Evolutionary conservation across 2,113 vertebrate genomes (phyloP), one percentile per base, ranked within the genome.

Genomic region (Dicrurus megarhynchus): DNA sequence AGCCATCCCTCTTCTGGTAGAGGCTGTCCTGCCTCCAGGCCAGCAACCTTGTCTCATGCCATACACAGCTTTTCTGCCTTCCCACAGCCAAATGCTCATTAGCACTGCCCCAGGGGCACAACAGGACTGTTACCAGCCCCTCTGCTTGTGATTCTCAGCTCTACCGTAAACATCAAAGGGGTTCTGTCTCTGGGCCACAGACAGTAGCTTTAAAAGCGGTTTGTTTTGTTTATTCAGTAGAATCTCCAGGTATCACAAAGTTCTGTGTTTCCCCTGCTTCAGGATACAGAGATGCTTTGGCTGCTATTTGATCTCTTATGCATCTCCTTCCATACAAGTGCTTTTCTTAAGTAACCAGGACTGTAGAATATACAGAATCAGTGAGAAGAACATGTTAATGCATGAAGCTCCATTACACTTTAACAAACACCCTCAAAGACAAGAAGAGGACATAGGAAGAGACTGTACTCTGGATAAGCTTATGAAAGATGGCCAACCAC

Each of bases 111-210:
- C 71, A 52, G 24, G 24, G 57, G 53, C 23, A 41, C 70, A 69
- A 33, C 52, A 60, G 35, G 52, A n/a, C 52, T 63, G 24, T 39
- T 55, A 59, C 69, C 42, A 78, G 28, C 17, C 50, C 67, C 57
- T 81, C 61, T 59, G 60, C 23, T 76, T 41, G 63, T 9, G 35
- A 60, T 68, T 68, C 61, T 69, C 61, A 37, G 57, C 56, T 68
- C 47, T 39, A 4, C 18, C 4, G 0, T 10, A 44, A 65, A 20
- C 1, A 0, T 28, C 42, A 57, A 32, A 60, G 46, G 33, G 28
- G 27, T 74, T 89, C n/a, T 84, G 13, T 47, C 44, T 76, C 53
- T 56, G 57, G 42, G 44, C 16, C 9, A 19, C 11, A 32, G 57
- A 52, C 15, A 26, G 41, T 12, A 28, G 60, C 59, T 84, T 70